A percentile compares a stretch with the other conserved stretches of the same genome.
phyloP scores from a whole-genome alignment of 1,140 invertebrate species.

The Hormaphis cornu region DNA sequence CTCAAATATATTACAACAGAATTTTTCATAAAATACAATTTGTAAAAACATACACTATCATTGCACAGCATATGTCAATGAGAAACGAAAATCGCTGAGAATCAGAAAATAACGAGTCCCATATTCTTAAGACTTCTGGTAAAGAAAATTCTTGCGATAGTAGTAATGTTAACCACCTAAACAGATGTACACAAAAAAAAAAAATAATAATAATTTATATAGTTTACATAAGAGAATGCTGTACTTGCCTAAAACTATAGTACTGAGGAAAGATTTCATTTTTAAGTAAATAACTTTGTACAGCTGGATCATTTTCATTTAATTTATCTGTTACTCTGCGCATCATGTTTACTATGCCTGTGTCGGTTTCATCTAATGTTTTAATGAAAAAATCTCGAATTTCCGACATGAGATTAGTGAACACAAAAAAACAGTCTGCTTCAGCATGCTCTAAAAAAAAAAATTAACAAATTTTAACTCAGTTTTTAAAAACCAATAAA shows the following conservation, averaged over 20 bases:
- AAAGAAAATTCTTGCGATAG: slow-evolving; percentile 95
- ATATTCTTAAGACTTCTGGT: slow-evolving; percentile 89
- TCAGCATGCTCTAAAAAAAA: slow-evolving; percentile 75
- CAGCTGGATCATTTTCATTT: slow-evolving; percentile 61
- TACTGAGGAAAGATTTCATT: slow-evolving; percentile 89
- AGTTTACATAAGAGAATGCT: background rate
- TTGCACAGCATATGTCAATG: slow-evolving; percentile 85
- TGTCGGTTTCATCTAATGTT: slow-evolving; percentile 83
- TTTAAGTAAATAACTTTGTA: slow-evolving; percentile 65
- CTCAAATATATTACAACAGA: background rate
- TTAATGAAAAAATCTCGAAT: slow-evolving; percentile 97
- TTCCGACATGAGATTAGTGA: slow-evolving; percentile 93
- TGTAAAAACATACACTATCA: slow-evolving; percentile 75
- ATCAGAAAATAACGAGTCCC: slow-evolving; percentile 91
- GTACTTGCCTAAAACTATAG: slow-evolving; percentile 74
- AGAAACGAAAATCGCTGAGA: slow-evolving; percentile 79
- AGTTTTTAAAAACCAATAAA: background rate
- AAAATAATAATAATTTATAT: slow-evolving; percentile 5
- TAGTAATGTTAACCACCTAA: slow-evolving; percentile 89
- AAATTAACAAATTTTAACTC: slow-evolving; percentile 8
- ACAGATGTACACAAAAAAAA: slow-evolving; percentile 36
- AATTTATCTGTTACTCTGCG: slow-evolving; percentile 62
- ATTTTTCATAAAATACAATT: background rate
- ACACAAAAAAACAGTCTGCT: slow-evolving; percentile 95
- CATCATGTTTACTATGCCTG: slow-evolving; percentile 82